Evolutionary conservation across 64 coral and sea anemone species (phyloP).

Genomic region (Actinia equina): DNA sequence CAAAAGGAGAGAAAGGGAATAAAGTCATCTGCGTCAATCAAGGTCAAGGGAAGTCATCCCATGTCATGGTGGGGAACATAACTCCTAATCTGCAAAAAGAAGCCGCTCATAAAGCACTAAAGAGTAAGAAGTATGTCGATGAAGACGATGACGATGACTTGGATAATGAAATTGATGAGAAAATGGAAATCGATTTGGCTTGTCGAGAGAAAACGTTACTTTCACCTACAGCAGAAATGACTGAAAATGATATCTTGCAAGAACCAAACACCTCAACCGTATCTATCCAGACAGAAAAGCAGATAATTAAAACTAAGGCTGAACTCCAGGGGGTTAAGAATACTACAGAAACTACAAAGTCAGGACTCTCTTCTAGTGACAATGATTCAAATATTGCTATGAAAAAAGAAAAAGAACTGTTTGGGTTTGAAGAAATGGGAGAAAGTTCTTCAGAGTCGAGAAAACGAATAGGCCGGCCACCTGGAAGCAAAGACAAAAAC

Average conservation of each 20-base stretch:
- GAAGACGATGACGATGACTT: slow-evolving; percentile 5
- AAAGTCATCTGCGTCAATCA: slow-evolving; percentile 67
- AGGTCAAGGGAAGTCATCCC: slow-evolving; percentile 31
- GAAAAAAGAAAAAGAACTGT: background rate
- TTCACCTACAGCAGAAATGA: slow-evolving; percentile 10
- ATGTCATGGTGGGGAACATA: slow-evolving; percentile 22
- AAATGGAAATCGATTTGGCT: slow-evolving; percentile 23
- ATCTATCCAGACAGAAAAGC: background rate
- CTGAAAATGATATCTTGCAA: background rate
- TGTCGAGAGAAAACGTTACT: slow-evolving; percentile 16
- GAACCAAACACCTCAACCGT: background rate
- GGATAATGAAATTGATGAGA: background rate
- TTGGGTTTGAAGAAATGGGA: background rate
- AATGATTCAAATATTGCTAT: background rate
- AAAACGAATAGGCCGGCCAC: slow-evolving; percentile 58
- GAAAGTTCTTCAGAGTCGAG: background rate
- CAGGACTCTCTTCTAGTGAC: background rate
- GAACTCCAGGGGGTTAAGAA: background rate
- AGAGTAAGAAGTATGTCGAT: background rate
- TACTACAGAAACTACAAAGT: background rate
- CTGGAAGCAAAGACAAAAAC: slow-evolving; percentile 82
- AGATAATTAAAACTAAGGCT: background rate
- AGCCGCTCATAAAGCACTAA: background rate
- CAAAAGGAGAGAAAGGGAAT: slow-evolving; percentile 58
- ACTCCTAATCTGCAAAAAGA: slow-evolving; percentile 11